phyloP scores from a whole-genome alignment of 2,113 vertebrate genomes.

The Ceuthmochares aereus region DNA sequence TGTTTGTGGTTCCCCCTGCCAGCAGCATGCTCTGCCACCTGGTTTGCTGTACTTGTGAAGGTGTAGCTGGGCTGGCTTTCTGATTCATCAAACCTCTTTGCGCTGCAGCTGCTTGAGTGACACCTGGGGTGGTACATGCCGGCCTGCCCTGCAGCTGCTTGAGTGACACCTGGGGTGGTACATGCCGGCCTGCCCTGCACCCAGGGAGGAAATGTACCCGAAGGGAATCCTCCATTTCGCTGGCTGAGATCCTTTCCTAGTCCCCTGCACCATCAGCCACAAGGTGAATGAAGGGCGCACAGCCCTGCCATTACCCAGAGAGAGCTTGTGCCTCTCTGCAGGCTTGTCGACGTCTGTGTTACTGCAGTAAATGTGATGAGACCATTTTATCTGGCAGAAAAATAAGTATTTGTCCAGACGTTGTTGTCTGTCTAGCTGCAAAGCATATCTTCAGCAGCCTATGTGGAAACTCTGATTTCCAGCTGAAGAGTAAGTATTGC shows the following conservation, averaged over 20 bases:
- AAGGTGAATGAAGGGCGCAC: neutral
- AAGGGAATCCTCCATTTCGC: accelerated
- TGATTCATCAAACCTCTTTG: neutral
- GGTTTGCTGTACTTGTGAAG: neutral
- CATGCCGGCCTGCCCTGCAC: accelerated
- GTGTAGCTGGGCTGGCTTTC: neutral
- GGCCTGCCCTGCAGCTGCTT: accelerated
- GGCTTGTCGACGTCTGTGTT: neutral
- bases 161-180: neutral
- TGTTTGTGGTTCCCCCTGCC: neutral
- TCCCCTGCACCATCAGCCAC: neutral
- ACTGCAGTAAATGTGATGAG: neutral
- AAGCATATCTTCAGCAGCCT: neutral
- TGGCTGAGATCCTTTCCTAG: neutral
- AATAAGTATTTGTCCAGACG: neutral
- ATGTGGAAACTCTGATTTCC: neutral
- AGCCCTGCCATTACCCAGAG: accelerated
- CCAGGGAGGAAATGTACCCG: accelerated
- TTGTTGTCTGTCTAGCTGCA: neutral
- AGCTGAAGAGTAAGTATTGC: constrained; percentile 9
- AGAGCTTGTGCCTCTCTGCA: neutral
- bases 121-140: neutral
- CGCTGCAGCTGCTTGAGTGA: neutral
- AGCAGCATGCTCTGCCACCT: neutral
- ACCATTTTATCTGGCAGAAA: neutral